Conservation (phyloP, 2,113 vertebrate species). For the Hippolais icterina region DNA sequence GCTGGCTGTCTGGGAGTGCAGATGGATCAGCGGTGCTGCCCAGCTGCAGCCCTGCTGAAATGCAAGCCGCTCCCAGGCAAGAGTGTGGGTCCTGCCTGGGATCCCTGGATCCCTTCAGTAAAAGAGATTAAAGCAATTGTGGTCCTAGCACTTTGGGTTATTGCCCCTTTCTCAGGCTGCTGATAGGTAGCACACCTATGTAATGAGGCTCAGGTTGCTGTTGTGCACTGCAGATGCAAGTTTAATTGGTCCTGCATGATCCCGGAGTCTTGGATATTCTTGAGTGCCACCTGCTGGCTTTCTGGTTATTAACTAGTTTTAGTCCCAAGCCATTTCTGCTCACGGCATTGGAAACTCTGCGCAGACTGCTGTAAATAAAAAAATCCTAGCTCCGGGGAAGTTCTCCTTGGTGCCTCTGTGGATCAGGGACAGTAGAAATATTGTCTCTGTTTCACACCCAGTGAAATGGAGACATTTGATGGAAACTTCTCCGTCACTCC, state of each 20-base stretch:
- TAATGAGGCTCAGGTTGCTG: neutral
- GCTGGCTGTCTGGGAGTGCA: neutral
- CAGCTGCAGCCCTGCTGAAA: neutral
- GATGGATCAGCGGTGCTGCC: neutral
- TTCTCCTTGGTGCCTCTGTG: neutral
- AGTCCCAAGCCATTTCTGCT: accelerated
- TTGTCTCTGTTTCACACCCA: neutral
- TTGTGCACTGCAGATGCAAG: neutral
- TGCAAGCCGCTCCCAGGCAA: neutral
- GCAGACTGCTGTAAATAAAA: neutral
- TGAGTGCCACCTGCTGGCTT: constrained; percentile 49
- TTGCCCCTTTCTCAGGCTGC: neutral
- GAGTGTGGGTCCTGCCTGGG: neutral
- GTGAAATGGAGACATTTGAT: neutral
- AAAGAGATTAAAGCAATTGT: neutral
- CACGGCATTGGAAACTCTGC: accelerated
- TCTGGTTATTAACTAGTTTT: neutral
- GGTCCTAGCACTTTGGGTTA: neutral
- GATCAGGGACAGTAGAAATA: neutral
- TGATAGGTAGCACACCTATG: accelerated
- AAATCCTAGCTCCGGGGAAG: neutral
- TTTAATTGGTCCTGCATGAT: neutral
- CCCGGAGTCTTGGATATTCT: neutral
- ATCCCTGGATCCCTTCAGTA: neutral
- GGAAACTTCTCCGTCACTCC: neutral